Conservation (phyloP, 2,113 vertebrate species). For the Rattus rattus region DNA sequence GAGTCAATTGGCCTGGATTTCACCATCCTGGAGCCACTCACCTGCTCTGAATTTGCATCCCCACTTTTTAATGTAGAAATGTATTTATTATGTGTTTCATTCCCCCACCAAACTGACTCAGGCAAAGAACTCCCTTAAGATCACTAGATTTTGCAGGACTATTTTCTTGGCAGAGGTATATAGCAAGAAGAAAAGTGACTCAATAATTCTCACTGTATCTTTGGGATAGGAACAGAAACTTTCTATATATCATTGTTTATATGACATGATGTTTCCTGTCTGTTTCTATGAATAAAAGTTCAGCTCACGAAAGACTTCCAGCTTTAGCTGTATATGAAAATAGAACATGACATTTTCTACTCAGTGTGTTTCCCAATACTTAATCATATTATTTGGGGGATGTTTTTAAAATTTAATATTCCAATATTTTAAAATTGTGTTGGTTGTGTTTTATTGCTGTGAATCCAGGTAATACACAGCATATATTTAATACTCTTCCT, state of each 20-base stretch:
- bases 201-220: constrained; percentile 24
- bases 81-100: neutral
- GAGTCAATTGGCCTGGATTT: neutral
- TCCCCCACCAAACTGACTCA: neutral
- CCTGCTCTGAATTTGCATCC: neutral
- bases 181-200: neutral
- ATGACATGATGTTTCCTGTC: constrained; percentile 8
- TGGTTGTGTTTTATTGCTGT: neutral
- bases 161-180: constrained; percentile 36
- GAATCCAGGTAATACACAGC: neutral
- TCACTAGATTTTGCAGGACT: neutral
- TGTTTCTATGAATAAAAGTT: neutral
- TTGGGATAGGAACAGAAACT: neutral
- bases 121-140: constrained; percentile 29
- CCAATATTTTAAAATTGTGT: neutral
- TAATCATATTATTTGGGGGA: neutral
- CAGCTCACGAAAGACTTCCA: neutral
- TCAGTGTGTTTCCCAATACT: neutral
- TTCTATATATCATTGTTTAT: constrained; percentile 9
- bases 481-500: neutral
- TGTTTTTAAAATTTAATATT: constrained; percentile 3
- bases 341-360: constrained; percentile 17
- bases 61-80: neutral
- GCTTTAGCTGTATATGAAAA: neutral
- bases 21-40: neutral